A percentile compares a stretch with the other conserved stretches of the same genome.
phyloP scores from a whole-genome alignment of 1,140 invertebrate species.

The Drosophila obscura region DNA sequence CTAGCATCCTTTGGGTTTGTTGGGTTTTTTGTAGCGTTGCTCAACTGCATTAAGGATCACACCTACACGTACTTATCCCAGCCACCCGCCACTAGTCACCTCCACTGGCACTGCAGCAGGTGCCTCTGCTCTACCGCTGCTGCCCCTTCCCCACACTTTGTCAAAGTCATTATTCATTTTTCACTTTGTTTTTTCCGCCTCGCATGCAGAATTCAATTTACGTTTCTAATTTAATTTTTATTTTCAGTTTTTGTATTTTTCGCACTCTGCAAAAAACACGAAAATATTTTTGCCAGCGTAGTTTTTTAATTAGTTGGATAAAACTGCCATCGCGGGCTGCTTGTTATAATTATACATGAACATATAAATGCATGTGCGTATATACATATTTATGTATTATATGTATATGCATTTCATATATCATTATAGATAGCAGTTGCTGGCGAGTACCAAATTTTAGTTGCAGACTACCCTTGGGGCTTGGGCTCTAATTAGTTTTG shows the following conservation, averaged over 20 bases:
- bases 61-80: constrained; percentile 25
- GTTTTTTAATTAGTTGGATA: constrained; percentile 73
- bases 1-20: constrained; percentile 28
- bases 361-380: constrained; percentile 4
- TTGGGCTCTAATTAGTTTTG: constrained; percentile 15
- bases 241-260: constrained; percentile 1
- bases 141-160: not conserved
- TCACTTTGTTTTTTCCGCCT: constrained; percentile 62
- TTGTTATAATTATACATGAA: constrained; percentile 20
- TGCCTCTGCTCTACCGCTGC: no score
- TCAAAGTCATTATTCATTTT: constrained; percentile 68
- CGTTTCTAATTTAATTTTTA: constrained; percentile 73
- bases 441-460: constrained; percentile 6
- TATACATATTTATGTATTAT: no score
- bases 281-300: constrained; percentile 75
- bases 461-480: not conserved
- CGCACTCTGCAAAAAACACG: constrained; percentile 52
- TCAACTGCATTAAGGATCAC: constrained; percentile 58
- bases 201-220: constrained; percentile 73
- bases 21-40: constrained; percentile 35
- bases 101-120: not conserved
- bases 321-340: constrained; percentile 12
- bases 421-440: constrained; percentile 5
- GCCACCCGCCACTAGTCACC: not conserved
- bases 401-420: constrained; percentile 15